Percentiles rank a stretch among this genome's conserved stretches.
These are phyloP conservation scores for Iguana delicatissima DNA, from an alignment of 2,797 vertebrate genomes.

Conservation along the genomic window DNA sequence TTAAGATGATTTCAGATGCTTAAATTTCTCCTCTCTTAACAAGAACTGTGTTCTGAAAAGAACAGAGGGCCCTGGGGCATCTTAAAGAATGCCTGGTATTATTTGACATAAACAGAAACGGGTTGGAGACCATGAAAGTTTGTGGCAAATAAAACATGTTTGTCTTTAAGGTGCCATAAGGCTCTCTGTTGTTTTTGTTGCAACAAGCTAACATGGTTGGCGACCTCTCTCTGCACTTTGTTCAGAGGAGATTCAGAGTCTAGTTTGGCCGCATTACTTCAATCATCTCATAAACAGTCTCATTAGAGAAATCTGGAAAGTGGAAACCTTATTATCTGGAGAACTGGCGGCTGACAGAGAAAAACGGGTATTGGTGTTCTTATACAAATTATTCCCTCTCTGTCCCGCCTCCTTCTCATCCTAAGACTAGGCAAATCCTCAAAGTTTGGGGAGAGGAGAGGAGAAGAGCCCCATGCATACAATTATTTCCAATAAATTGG, in stretches of 20 bases:
- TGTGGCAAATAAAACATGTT: too few relatives aligned
- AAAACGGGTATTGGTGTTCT: neutral
- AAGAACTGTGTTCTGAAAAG: neutral
- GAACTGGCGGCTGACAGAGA: slow-evolving; percentile 17
- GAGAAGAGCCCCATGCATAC: neutral
- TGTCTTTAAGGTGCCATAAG: too few relatives aligned
- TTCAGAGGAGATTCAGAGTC: neutral
- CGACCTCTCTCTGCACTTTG: too few relatives aligned
- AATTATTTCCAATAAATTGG: neutral
- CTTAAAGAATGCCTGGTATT: too few relatives aligned
- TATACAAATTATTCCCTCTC: neutral
- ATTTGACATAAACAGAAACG: too few relatives aligned
- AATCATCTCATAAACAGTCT: neutral
- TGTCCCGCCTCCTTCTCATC: neutral
- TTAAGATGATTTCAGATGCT: neutral
- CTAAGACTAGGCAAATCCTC: neutral
- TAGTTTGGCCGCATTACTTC: neutral
- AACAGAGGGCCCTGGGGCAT: too few relatives aligned
- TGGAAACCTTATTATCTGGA: neutral
- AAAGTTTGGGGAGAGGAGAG: neutral
- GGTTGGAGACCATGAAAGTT: too few relatives aligned
- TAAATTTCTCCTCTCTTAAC: neutral
- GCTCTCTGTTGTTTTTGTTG: too few relatives aligned
- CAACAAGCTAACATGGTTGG: too few relatives aligned
- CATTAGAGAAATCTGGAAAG: slow-evolving; percentile 9